Percentiles rank a stretch among this genome's conserved stretches.
These are phyloP conservation scores for Aix galericulata DNA, from an alignment of 2,113 vertebrate genomes.

Conservation along the genomic window DNA sequence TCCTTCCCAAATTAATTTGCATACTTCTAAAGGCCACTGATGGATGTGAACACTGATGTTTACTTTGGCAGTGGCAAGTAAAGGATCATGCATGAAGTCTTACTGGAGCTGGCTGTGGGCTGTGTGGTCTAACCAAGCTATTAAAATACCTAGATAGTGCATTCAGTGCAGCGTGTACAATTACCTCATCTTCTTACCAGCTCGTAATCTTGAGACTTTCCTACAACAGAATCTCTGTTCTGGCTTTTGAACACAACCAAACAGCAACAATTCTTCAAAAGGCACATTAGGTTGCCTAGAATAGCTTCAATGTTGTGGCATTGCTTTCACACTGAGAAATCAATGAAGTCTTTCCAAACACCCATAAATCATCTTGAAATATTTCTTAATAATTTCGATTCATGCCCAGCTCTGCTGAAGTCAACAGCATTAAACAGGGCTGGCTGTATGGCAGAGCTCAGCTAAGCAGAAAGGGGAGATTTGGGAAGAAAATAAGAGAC, in stretches of 20 bases:
- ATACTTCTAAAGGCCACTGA: not conserved
- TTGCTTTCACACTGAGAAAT: not conserved
- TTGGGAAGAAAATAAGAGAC: not conserved
- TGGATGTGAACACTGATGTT: not conserved
- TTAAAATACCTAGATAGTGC: slow-evolving; percentile 25
- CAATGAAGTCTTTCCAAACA: slow-evolving; percentile 5
- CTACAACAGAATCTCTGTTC: slow-evolving; percentile 34
- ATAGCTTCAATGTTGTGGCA: not conserved
- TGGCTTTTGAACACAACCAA: not conserved
- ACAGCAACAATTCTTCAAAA: slow-evolving; percentile 31
- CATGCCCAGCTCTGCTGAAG: not conserved
- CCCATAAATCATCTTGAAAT: not conserved
- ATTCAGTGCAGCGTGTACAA: not conserved
- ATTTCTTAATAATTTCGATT: slow-evolving; percentile 6
- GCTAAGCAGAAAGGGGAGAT: not conserved
- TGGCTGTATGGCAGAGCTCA: not conserved
- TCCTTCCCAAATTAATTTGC: slow-evolving; percentile 28
- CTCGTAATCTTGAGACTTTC: not conserved
- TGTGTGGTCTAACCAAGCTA: not conserved
- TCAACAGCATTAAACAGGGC: not conserved
- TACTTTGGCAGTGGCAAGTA: slow-evolving; percentile 18
- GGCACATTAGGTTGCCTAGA: not conserved
- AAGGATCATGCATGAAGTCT: not conserved
- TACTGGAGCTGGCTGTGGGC: not conserved
- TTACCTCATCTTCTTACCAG: slow-evolving; percentile 16